Percentiles rank a stretch among this genome's conserved stretches.
These are phyloP conservation scores for Xyrauchen texanus DNA, from an alignment of 2,113 vertebrate species.

Conservation along the genomic window DNA sequence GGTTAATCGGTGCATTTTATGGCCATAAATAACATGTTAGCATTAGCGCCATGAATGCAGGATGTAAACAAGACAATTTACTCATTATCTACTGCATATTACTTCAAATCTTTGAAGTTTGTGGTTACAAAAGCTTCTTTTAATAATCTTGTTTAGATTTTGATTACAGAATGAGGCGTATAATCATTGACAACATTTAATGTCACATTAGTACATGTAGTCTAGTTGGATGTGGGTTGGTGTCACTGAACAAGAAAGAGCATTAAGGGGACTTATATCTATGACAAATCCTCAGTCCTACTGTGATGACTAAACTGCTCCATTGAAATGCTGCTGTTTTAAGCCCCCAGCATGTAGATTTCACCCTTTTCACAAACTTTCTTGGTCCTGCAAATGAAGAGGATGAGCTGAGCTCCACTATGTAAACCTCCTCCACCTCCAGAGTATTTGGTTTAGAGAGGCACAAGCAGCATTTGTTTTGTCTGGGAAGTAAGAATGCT, in stretches of 20 bases:
- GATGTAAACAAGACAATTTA: too few relatives aligned
- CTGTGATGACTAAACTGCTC: slow-evolving; percentile 61
- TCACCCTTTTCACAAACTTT: slow-evolving; percentile 70
- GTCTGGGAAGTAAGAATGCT: slow-evolving; percentile 56
- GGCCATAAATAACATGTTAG: too few relatives aligned
- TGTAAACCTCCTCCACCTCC: slow-evolving; percentile 62
- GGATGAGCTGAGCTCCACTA: slow-evolving; percentile 69
- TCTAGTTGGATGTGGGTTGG: neutral
- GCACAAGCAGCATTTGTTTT: slow-evolving; percentile 65
- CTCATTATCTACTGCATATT: too few relatives aligned
- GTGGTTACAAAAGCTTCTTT: too few relatives aligned
- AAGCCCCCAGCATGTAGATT: slow-evolving; percentile 72
- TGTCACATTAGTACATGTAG: too few relatives aligned
- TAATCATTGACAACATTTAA: too few relatives aligned
- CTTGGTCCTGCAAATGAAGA: slow-evolving; percentile 69
- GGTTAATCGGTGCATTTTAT: too few relatives aligned
- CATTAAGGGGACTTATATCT: neutral
- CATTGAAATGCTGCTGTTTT: slow-evolving; percentile 64
- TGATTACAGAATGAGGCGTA: too few relatives aligned
- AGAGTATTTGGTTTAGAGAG: slow-evolving; percentile 51
- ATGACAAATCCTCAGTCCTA: slow-evolving; percentile 53
- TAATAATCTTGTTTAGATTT: too few relatives aligned
- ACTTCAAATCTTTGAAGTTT: too few relatives aligned
- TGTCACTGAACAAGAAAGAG: neutral
- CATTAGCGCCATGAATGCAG: too few relatives aligned